Evolutionary conservation across 2,797 vertebrate species (phyloP), one percentile per base, ranked within the genome.

Genomic region (Smutsia temminckii): DNA sequence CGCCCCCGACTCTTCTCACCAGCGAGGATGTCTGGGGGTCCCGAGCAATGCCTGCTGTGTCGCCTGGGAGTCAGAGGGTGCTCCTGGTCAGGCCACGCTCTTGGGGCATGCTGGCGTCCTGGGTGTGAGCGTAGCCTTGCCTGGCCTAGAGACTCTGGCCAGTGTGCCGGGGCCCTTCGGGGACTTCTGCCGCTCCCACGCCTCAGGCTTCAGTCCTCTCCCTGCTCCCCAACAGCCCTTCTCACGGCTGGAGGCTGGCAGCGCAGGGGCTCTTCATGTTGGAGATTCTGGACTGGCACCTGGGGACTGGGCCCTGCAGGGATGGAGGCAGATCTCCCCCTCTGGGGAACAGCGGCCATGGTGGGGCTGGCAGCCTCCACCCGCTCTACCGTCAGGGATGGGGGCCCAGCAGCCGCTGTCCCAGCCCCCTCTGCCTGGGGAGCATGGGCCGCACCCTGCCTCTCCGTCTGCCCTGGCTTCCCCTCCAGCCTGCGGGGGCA

Each of bases 251-350:
- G 68, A n/a, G 55, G 23, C 75, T 11, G 37, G 21, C 13, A 1
- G 12, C 17, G 1, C 27, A 20, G 61, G 69, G 12, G 12, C 51
- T 61, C 53, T 27, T 4, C 8, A 11, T 46, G 49, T 32, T 6
- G 10, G 42, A 32, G 61, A 20, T 3, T 9, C 51, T 23, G 0
- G 55, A 34, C 46, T 37, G 25, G 21, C 29, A 17, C 12, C 3
- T 0, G 14, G 29, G 11, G 34, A 14, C 4, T 29, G 14, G 29
- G 21, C 21, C 51, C 55, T 34, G 7, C 46, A 23, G 55, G 37
- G 46, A 0, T 49, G 10, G 7, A n/a, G 8, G 13, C 63, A 16
- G 17, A 1, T 0, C 0, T 27, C 27, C 7, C 21, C 32, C 37
- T 18, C 69, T 6, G 17, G 32, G 0, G 63, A 74, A 7, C 59